Conservation (phyloP, 2,888 invertebrate genomes). For the Agrotis puta region DNA sequence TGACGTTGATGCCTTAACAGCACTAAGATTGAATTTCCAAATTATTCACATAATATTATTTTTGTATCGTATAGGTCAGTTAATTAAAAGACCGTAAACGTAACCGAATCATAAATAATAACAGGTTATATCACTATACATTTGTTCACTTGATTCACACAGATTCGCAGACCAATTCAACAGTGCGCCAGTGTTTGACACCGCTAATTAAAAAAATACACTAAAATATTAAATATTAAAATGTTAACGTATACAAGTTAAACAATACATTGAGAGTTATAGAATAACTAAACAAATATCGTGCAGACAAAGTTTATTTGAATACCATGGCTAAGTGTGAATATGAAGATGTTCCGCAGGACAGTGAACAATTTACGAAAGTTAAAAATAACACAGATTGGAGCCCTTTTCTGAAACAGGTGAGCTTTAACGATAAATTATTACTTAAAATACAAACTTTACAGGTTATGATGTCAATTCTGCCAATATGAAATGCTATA, state of each 20-base stretch:
- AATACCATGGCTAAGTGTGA: slow-evolving; percentile 26
- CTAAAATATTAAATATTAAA: not conserved
- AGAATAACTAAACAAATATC: not conserved
- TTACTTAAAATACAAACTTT: no score
- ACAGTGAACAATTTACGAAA: slow-evolving; percentile 15
- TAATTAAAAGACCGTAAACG: no score
- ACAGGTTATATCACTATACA: not conserved
- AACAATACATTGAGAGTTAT: not conserved
- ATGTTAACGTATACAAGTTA: not conserved
- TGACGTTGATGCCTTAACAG: not conserved
- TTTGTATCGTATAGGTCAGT: not conserved
- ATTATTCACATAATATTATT: not conserved
- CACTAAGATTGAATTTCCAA: not conserved
- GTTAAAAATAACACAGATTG: not conserved
- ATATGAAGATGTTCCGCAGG: slow-evolving; percentile 16
- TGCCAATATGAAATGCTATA: no score
- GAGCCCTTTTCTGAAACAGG: slow-evolving; percentile 41
- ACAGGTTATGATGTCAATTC: no score
- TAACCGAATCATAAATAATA: not conserved
- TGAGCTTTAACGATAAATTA: not conserved
- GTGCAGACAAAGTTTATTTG: not conserved
- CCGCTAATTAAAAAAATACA: not conserved
- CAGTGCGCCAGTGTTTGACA: not conserved
- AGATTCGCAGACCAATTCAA: not conserved
- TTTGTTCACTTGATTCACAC: not conserved